Evolutionary conservation across 2,888 invertebrate species (phyloP).

Genomic region (Phymatocera aterrima): DNA sequence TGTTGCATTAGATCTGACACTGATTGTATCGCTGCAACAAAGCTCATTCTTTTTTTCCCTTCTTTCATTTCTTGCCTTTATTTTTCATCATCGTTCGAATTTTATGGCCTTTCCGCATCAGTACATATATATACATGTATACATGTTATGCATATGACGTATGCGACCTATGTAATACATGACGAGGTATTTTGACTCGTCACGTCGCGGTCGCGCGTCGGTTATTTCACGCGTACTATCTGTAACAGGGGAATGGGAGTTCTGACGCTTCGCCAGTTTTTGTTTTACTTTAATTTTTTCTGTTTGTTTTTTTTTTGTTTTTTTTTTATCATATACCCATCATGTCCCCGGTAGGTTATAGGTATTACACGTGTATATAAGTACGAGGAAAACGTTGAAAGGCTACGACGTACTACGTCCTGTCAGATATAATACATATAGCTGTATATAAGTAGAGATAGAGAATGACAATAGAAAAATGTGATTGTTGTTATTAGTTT

Average conservation of each 20-base stretch:
- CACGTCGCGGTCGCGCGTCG: too few relatives aligned
- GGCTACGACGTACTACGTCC: constrained; percentile 21
- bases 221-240: neutral
- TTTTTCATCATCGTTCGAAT: constrained; percentile 37
- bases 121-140: constrained; percentile 48
- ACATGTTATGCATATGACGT: constrained; percentile 48
- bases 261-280: constrained; percentile 21
- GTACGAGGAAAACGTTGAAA: constrained; percentile 45
- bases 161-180: neutral
- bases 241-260: too few relatives aligned
- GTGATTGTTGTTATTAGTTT: too few relatives aligned
- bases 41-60: neutral
- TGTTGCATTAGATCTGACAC: too few relatives aligned
- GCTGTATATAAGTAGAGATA: too few relatives aligned
- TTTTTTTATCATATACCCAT: too few relatives aligned
- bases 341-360: too few relatives aligned
- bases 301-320: too few relatives aligned
- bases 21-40: too few relatives aligned
- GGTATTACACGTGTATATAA: too few relatives aligned
- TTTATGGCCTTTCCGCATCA: constrained; percentile 33
- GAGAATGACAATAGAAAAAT: too few relatives aligned
- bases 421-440: neutral
- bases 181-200: constrained; percentile 10
- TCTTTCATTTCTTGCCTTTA: constrained; percentile 28
- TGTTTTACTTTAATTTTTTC: constrained; percentile 33